These are phyloP conservation scores for Peribatodes rhomboidaria DNA, from an alignment of 2,888 invertebrate genomes.

Conservation along the genomic window DNA sequence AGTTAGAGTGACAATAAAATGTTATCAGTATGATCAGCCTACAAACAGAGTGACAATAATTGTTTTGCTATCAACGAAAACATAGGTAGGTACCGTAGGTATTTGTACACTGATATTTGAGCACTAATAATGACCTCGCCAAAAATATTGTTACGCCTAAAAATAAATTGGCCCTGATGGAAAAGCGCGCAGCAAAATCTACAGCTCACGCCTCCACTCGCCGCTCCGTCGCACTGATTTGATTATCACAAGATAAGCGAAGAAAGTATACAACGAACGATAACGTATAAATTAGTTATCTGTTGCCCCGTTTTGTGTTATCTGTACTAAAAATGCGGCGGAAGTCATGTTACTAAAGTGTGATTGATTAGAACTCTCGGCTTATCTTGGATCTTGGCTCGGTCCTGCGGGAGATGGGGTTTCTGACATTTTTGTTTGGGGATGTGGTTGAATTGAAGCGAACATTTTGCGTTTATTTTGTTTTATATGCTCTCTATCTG, in stretches of 20 bases:
- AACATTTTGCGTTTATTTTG: not conserved
- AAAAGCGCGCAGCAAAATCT: constrained; percentile 39
- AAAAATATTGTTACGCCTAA: constrained; percentile 56
- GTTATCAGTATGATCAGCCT: no score
- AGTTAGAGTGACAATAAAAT: no score
- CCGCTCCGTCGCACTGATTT: constrained; percentile 65
- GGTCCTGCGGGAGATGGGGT: constrained; percentile 2
- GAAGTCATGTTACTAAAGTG: constrained; percentile 54
- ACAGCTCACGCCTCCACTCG: constrained; percentile 17
- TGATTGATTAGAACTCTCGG: constrained; percentile 50
- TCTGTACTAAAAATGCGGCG: constrained; percentile 69
- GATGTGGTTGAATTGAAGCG: not conserved
- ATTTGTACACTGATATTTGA: no score
- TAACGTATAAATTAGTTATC: constrained; percentile 71
- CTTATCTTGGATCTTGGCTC: constrained; percentile 26
- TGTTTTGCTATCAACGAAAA: no score
- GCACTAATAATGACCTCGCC: constrained; percentile 57
- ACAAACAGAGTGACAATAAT: no score
- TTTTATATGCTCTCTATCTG: not conserved
- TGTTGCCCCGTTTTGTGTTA: constrained; percentile 68
- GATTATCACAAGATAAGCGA: constrained; percentile 61
- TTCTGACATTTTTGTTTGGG: constrained; percentile 2
- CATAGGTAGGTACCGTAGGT: no score
- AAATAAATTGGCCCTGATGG: constrained; percentile 57
- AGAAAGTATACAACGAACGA: constrained; percentile 75